Conservation (phyloP, 2,113 vertebrate genomes). For the Heteronetta atricapilla region DNA sequence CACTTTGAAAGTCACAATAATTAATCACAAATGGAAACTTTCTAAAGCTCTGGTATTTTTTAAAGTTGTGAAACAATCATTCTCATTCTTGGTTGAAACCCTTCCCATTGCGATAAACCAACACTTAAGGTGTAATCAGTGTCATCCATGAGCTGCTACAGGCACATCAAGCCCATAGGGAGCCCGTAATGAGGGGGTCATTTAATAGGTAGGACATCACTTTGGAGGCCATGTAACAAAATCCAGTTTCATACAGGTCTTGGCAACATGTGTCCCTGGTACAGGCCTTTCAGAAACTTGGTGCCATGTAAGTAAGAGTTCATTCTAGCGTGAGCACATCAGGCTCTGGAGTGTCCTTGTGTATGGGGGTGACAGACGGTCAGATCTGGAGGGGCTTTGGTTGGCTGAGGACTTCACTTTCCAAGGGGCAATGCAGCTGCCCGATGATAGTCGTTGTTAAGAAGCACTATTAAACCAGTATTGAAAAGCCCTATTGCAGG, state of each 20-base stretch:
- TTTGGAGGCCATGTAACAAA: not conserved
- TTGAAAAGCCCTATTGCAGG: not conserved
- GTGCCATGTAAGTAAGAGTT: not conserved
- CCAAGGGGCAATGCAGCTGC: not conserved
- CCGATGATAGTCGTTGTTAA: not conserved
- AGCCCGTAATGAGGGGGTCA: not conserved
- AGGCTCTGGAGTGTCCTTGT: not conserved
- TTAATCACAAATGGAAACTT: not conserved
- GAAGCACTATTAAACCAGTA: not conserved
- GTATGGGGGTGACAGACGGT: not conserved
- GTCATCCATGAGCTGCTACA: not conserved
- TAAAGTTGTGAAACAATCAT: not conserved
- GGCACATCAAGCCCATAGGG: not conserved
- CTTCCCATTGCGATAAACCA: fast-evolving
- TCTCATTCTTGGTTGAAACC: not conserved
- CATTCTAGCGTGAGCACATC: not conserved
- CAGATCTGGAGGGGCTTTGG: not conserved
- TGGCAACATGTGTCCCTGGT: not conserved
- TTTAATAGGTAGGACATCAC: not conserved
- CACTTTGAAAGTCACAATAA: not conserved
- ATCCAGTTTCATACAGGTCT: not conserved
- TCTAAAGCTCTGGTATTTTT: not conserved
- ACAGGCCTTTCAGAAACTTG: not conserved
- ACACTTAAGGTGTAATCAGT: not conserved
- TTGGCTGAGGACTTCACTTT: not conserved